Evolutionary conservation across 1,140 invertebrate genomes (phyloP).

Genomic region (Drosophila mojavensis): DNA sequence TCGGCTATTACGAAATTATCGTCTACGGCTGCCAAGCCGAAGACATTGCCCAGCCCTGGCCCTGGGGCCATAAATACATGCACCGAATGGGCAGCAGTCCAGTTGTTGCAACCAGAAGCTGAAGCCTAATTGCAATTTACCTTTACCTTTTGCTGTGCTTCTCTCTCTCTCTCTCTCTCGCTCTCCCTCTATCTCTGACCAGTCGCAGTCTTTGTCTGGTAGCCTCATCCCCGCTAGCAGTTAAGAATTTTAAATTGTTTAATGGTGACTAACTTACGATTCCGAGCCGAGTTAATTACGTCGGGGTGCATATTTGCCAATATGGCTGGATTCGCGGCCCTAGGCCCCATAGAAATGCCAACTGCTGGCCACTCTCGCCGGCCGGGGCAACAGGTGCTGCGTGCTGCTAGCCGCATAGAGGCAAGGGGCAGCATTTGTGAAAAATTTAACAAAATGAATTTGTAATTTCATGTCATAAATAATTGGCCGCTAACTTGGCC

Average conservation of each 20-base stretch:
- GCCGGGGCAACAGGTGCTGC: conserved; percentile 57
- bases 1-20: conserved; percentile 80
- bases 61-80: conserved; percentile 76
- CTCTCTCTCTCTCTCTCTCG: conserved; percentile 6
- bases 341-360: conserved; percentile 59
- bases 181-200: conserved; percentile 7
- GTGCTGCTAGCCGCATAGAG: conserved; percentile 5
- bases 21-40: conserved; percentile 54
- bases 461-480: conserved; percentile 84
- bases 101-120: conserved; percentile 73
- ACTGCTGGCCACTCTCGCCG: conserved; percentile 53
- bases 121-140: conserved; percentile 82
- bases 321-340: conserved; percentile 51
- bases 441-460: conserved; percentile 84
- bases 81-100: conserved; percentile 60
- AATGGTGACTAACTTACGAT: conserved; percentile 83
- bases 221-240: conserved; percentile 49
- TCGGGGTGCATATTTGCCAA: conserved; percentile 81
- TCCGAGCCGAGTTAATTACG: conserved; percentile 80
- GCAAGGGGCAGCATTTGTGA: conserved; percentile 60
- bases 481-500: conserved; percentile 79
- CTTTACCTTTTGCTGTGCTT: conserved; percentile 46
- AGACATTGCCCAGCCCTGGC: conserved; percentile 66
- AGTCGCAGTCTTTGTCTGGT: conserved; percentile 4
- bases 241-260: conserved; percentile 82